Evolutionary conservation across 2,888 invertebrate species (phyloP), one percentile per base, ranked within the genome.

Genomic region (Volucella inflata): DNA sequence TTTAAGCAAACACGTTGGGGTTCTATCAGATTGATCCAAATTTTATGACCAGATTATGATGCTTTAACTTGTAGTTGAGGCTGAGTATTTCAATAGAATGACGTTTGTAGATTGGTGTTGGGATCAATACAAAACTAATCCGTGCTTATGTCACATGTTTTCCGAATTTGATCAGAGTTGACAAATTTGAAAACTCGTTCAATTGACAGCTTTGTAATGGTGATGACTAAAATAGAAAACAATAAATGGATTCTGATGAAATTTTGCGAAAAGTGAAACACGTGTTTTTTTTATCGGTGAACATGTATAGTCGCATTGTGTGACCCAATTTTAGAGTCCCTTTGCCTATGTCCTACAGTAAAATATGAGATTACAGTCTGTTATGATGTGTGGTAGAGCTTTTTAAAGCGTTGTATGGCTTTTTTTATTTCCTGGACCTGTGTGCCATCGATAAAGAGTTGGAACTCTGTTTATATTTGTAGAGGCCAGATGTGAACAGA

Each of bases 41-140:
- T 68, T 64, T 74, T 74, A 51, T 51, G 46, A 74, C 68, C 78
- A 74, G 68, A 74, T 53, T 77, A 74, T 62, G 17, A 51, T 72
- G 72, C 70, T 65, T 53, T 60, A 21, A 38, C n/a, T 9, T 2
- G 4, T 8, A 44, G 21, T 36, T 38, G 21, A 16, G 59, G 11
- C 16, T 40, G 59, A 38, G 11, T 17, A n/a, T n/a, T 30, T 30
- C 30, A 14, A 14, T 46, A 36, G 67, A 36, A n/a, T 53, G 65
- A n/a, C n/a, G n/a, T n/a, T n/a, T 40, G 38, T 10, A 21, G 30
- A 44, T 51, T 48, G n/a, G 16, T 16, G 48, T 21, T 64, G 36
- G 10, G 38, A 12, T n/a, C 44, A 38, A 50, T 57, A 59, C 46
- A 42, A 21, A n/a, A 50, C 4, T 50, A 59, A 30, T 44, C 42